phyloP scores from a whole-genome alignment of 2,113 vertebrate species.

The Hystrix brachyura region DNA sequence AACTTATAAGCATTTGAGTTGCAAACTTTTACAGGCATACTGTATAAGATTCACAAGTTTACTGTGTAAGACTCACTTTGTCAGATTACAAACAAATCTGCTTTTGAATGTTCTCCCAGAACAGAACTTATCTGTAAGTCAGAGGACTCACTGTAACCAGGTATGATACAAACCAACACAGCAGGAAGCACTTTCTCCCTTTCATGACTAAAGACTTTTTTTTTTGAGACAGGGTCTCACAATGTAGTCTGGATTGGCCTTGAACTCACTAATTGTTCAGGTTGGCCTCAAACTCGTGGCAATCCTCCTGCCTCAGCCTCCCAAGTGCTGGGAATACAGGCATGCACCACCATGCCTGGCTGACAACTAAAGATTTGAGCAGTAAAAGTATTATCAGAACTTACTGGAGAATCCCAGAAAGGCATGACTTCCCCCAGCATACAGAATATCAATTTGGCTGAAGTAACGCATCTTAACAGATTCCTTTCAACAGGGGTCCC shows the following conservation, averaged over 20 bases:
- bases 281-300: not conserved
- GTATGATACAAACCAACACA: not conserved
- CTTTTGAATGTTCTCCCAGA: not conserved
- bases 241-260: not conserved
- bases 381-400: slow-evolving; percentile 86
- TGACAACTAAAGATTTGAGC: slow-evolving; percentile 88
- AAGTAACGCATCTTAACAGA: slow-evolving; percentile 88
- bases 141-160: not conserved
- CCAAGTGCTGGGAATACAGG: not conserved
- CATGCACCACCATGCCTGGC: not conserved
- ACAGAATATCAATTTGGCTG: slow-evolving; percentile 89
- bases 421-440: slow-evolving; percentile 86
- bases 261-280: not conserved
- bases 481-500: slow-evolving; percentile 91
- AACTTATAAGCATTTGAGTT: not conserved
- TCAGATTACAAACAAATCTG: not conserved
- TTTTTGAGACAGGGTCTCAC: not conserved
- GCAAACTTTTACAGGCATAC: not conserved
- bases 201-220: not conserved
- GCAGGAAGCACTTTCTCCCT: not conserved
- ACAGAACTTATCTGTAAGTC: not conserved
- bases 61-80: not conserved
- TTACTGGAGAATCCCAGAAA: slow-evolving; percentile 85
- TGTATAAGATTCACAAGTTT: too few relatives aligned
- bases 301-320: not conserved